Conservation (phyloP, 2,888 invertebrate genomes). For the Oasisia sp. region DNA sequence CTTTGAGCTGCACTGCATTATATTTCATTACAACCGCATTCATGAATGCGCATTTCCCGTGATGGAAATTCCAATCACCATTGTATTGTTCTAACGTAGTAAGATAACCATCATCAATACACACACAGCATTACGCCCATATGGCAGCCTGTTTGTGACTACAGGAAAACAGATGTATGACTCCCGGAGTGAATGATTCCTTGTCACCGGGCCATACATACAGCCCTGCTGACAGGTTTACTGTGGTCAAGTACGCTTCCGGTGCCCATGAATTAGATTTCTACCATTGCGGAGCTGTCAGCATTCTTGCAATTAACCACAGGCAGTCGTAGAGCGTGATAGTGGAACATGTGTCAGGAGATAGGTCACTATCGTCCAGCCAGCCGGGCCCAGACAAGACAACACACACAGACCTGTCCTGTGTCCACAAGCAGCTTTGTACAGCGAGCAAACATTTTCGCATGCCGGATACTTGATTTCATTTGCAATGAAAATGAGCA, state of each 20-base stretch:
- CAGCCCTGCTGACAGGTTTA: background rate
- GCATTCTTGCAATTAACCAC: background rate
- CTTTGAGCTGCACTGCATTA: background rate
- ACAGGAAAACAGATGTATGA: background rate
- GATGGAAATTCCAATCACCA: background rate
- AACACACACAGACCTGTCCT: background rate
- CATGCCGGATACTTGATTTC: background rate
- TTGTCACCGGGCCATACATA: background rate
- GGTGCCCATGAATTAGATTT: background rate
- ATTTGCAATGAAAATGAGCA: slow-evolving; percentile 10
- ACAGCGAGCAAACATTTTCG: background rate
- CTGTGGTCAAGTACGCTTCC: background rate
- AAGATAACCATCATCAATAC: background rate
- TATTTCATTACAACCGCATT: background rate
- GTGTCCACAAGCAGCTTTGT: background rate
- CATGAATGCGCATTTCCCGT: background rate
- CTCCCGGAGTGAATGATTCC: background rate
- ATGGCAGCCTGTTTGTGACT: background rate
- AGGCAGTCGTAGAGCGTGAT: background rate
- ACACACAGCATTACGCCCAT: background rate
- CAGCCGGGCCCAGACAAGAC: background rate
- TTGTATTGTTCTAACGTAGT: background rate
- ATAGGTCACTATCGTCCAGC: background rate
- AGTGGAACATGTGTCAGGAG: background rate
- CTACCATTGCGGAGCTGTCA: background rate